A percentile compares a stretch with the other conserved stretches of the same genome.
These are phyloP conservation scores for Microvelia longipes DNA, from an alignment of 1,140 invertebrate genomes.

Conservation along the genomic window DNA sequence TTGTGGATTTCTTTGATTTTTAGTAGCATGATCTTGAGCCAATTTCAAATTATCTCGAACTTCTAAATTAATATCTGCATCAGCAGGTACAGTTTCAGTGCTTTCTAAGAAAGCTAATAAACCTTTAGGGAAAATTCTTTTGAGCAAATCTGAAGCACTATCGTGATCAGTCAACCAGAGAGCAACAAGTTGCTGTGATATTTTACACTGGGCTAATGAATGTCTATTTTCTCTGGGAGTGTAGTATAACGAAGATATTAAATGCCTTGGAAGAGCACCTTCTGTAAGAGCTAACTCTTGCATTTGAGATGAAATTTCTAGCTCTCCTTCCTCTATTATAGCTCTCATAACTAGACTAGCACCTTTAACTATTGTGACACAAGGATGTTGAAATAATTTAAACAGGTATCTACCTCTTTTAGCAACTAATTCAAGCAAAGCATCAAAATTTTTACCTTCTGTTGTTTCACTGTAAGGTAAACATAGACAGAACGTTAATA, in stretches of 20 bases:
- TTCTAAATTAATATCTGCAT: conserved; percentile 60
- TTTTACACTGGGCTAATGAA: conserved; percentile 68
- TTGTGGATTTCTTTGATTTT: conserved; percentile 44
- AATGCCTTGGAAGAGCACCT: conserved; percentile 87
- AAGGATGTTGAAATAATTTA: conserved; percentile 92
- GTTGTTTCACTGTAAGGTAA: conserved; percentile 99
- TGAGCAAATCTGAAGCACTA: conserved; percentile 73
- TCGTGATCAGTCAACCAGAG: conserved; percentile 95
- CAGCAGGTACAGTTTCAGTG: conserved; percentile 65
- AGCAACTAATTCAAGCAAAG: conserved; percentile 83
- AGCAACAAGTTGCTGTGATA: conserved; percentile 89
- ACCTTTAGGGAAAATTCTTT: conserved; percentile 76
- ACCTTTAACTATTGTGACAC: conserved; percentile 93
- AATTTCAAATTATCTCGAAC: conserved; percentile 89
- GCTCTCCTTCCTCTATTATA: conserved; percentile 90
- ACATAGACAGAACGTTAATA: conserved; percentile 95
- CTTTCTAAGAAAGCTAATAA: conserved; percentile 82
- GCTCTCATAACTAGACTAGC: conserved; percentile 93
- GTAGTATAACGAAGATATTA: conserved; percentile 85
- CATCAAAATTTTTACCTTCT: conserved; percentile 92
- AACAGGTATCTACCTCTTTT: conserved; percentile 78
- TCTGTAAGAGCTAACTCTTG: conserved; percentile 90
- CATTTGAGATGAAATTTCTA: conserved; percentile 81
- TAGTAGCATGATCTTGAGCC: conserved; percentile 64
- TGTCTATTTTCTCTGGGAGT: conserved; percentile 59